Evolutionary conservation across 2,797 vertebrate species (phyloP), one percentile per base, ranked within the genome.

Genomic region (Esox lucius): DNA sequence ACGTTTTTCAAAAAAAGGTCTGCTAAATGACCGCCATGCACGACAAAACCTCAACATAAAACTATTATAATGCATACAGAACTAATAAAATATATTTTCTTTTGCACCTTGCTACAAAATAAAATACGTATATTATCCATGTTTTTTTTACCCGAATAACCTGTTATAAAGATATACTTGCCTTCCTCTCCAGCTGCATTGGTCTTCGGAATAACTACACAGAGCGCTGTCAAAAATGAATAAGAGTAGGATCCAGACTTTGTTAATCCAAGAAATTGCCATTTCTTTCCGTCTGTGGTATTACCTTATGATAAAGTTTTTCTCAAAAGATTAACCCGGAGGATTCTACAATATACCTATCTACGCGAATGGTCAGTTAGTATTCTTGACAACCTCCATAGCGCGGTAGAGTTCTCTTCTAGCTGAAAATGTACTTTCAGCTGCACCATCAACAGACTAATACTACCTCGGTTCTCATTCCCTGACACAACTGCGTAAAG

Each of bases 101-200:
- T 70, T 19, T 5, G 15, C n/a, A 68, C 2, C 13, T 69, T 39
- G 35, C 49, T 3, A 7, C 19, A 62, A 39, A 70, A 9, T 19
- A 28, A 48, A 16, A 66, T n/a, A 26, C 35, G 31, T n/a, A 35
- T 4, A 17, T 22, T 68, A 19, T 12, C n/a, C 19, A 68, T 68
- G 3, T 22, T 46, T 11, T 46, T 8, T 28, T n/a, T n/a, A n/a
- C 22, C 3, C 11, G 5, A 16, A 4, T 12, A n/a, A 67, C 22
- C 56, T 66, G 70, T 65, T 71, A 48, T 49, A 6, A 4, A 9
- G 2, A n/a, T 66, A 51, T 65, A 89, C 86, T 86, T 93, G 94
- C 96, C 97, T 97, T 80, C 96, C 95, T 81, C 91, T 95, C 96
- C 96, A 97, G 88, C 93, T 94, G 90, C 96, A 98, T 80, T 95